Percentiles rank a stretch among this genome's conserved stretches.
Evolutionary conservation across 2,113 vertebrate species (phyloP).

Genomic region (Cariama cristata): DNA sequence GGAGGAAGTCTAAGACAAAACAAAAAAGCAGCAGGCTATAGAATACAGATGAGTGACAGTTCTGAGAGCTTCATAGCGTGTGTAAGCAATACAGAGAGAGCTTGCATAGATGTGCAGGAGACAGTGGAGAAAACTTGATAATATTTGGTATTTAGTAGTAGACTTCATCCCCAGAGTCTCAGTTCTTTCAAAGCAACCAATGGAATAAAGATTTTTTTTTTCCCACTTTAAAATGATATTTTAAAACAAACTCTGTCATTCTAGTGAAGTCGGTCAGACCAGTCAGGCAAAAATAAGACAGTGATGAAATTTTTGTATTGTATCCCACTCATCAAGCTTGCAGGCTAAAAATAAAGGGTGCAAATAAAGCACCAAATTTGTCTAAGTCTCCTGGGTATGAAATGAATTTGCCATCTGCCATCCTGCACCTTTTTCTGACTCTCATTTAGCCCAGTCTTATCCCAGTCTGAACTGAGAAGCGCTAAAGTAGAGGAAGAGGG

Average conservation of each 20-base stretch:
- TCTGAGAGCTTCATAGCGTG: neutral
- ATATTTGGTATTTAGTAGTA: neutral
- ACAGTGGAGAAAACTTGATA: neutral
- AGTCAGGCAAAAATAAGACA: neutral
- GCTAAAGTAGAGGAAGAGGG: neutral
- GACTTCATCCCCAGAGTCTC: neutral
- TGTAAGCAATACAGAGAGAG: neutral
- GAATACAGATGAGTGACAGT: neutral
- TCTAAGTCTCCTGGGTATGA: neutral
- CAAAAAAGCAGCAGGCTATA: neutral
- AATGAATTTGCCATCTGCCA: neutral
- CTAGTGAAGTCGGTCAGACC: neutral
- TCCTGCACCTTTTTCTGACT: neutral
- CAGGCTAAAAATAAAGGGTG: neutral
- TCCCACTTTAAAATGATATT: neutral
- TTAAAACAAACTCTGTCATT: neutral
- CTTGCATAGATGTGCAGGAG: neutral
- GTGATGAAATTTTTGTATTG: neutral
- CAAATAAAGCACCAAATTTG: neutral
- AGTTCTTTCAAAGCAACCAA: neutral
- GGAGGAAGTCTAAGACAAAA: neutral
- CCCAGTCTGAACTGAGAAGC: neutral
- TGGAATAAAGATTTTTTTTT: fast-evolving
- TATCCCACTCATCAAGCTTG: neutral
- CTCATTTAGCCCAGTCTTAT: neutral